Conservation (phyloP, 2,113 vertebrate species). For the Motacilla tschutschensis region DNA sequence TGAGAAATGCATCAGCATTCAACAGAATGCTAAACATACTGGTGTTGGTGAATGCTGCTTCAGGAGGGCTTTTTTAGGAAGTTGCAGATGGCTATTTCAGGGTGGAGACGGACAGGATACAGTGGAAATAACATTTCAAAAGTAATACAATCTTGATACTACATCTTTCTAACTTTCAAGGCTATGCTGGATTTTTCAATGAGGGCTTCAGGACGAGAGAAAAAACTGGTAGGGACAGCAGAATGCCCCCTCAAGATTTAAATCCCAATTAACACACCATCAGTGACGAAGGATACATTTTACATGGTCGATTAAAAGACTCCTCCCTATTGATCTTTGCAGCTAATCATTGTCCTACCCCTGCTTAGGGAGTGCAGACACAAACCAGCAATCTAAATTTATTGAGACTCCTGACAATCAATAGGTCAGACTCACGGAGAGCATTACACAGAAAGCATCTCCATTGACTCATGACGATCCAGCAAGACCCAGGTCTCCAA, state of each 20-base stretch:
- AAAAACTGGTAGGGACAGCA: constrained; percentile 2
- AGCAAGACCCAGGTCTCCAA: neutral
- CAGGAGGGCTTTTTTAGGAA: neutral
- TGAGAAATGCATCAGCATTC: neutral
- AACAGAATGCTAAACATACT: neutral
- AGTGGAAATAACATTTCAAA: neutral
- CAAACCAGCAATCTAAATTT: constrained; percentile 49
- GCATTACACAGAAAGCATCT: constrained; percentile 31
- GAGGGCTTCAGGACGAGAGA: neutral
- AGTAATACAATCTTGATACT: neutral
- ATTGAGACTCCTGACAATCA: constrained; percentile 61
- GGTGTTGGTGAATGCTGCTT: neutral
- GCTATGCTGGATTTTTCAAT: neutral
- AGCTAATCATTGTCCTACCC: constrained; percentile 54
- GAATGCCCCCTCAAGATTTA: constrained; percentile 32
- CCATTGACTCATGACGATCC: neutral
- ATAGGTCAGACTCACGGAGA: constrained; percentile 52
- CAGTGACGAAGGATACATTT: constrained; percentile 42
- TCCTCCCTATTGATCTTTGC: constrained; percentile 58
- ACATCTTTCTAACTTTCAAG: neutral
- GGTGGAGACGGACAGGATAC: neutral
- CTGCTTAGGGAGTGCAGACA: constrained; percentile 23
- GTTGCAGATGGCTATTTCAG: neutral
- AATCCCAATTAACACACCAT: constrained; percentile 52
- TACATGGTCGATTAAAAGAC: constrained; percentile 54